A percentile compares a stretch with the other conserved stretches of the same genome.
phyloP scores from a whole-genome alignment of 2,888 invertebrate genomes.

The Oscheius sp. region DNA sequence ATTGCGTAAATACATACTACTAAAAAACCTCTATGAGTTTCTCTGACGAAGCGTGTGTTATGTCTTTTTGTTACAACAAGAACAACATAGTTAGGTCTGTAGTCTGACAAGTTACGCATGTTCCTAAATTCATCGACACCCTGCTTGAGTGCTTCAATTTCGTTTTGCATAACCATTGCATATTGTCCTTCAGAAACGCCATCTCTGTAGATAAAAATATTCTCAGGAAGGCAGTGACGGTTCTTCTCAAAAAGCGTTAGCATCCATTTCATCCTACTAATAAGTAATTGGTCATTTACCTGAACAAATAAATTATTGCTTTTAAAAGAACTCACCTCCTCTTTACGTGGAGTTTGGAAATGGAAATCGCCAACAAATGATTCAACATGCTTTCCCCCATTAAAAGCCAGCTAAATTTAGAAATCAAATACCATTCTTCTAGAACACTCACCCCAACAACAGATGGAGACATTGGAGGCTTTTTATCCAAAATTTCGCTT shows the following conservation, averaged over 20 bases:
- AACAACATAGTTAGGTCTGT: conserved; percentile 46
- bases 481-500: conserved; percentile 3
- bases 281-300: conserved; percentile 36
- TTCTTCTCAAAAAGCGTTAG: conserved; percentile 27
- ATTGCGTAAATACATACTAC: no score
- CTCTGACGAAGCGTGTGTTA: conserved; percentile 37
- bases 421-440: no score
- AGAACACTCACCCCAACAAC: no score
- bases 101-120: background rate
- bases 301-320: background rate
- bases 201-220: conserved; percentile 45
- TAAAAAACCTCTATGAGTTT: background rate
- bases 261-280: conserved; percentile 38
- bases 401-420: conserved; percentile 49
- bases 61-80: conserved; percentile 61
- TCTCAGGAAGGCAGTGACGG: conserved; percentile 30
- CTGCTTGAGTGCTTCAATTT: conserved; percentile 35
- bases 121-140: conserved; percentile 31
- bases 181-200: conserved; percentile 55
- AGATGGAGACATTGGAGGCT: conserved; percentile 27
- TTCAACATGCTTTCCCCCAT: conserved; percentile 34
- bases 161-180: conserved; percentile 36
- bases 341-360: conserved; percentile 38
- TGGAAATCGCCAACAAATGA: conserved; percentile 50
- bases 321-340: conserved; percentile 18